Base-by-base conservation (phyloP, 2,888 invertebrate species). In the Acleris literana region DNA sequence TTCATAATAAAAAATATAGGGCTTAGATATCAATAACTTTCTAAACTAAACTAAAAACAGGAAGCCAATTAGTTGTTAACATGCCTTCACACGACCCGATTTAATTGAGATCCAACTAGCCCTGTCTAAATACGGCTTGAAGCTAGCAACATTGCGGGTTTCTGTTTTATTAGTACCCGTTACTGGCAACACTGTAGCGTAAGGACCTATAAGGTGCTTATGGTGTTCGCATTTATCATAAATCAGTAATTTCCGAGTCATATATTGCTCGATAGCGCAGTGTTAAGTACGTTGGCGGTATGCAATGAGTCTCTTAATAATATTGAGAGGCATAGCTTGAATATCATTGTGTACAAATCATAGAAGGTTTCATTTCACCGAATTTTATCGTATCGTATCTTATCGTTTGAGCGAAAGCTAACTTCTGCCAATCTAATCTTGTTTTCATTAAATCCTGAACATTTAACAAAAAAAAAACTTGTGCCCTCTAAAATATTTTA, bases 231-330 rank as follows among this genome's bases (percentile, higher is more conserved):
- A 63, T 51, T 63, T 56, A 63, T 63, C 63, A 51, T 56, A 63
- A 63, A 63, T 63, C 63, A 25, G 63, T 63, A 56, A 63, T 56
- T 56, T 51, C 55, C 63, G 13, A 63, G 63, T 63, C 63, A 56
- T 63, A 63, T 49, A 49, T 56, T 56, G 63, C 25, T 48, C 17
- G 20, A 55, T 16, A 33, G 16, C 29, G 33, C 43, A n/a, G 17
- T 43, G 46, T 18, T 63, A 51, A 56, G 55, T 56, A 63, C 43
- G 11, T 16, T 16, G 18, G 7, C 16, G 17, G 43, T 43, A 55
- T 25, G 46, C 25, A 39, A 33, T 2, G 25, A 25, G 5, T 5
- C 5, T 25, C 33, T 33, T 9, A 33, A 33, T 33, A 33, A 33
- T 33, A 33, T 33, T 7, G 6, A 1, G 2, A 4, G 11, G 33